A percentile compares a stretch with the other conserved stretches of the same genome.
Evolutionary conservation across 2,113 vertebrate genomes (phyloP).

Genomic region (Holacanthus passer): DNA sequence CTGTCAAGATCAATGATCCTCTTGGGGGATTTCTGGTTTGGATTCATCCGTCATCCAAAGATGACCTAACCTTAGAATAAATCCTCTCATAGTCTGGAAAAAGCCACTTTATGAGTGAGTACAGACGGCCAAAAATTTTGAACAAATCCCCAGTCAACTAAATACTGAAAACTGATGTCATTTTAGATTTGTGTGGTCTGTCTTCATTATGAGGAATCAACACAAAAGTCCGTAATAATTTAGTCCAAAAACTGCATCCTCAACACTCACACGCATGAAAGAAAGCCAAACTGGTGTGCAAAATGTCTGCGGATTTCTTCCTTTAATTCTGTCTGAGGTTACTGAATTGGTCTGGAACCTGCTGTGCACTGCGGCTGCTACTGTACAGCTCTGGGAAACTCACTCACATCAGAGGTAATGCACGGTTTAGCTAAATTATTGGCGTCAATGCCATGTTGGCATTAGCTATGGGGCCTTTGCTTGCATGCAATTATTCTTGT

Average conservation of each 20-base stretch:
- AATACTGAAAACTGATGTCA: constrained; percentile 54
- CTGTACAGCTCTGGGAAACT: constrained; percentile 20
- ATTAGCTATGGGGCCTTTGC: constrained; percentile 33
- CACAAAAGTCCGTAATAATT: neutral
- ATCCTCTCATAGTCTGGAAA: constrained; percentile 61
- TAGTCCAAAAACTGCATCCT: constrained; percentile 50
- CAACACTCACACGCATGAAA: constrained; percentile 18
- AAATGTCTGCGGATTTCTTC: constrained; percentile 41
- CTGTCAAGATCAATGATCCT: constrained; percentile 43
- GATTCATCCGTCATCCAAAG: constrained; percentile 53
- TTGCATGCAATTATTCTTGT: constrained; percentile 15
- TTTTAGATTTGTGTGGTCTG: constrained; percentile 49
- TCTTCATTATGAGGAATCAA: constrained; percentile 36
- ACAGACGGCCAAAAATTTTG: constrained; percentile 31
- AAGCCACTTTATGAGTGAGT: constrained; percentile 38
- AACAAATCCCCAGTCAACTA: constrained; percentile 45
- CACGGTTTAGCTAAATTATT: constrained; percentile 21
- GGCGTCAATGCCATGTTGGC: neutral
- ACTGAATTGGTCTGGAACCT: constrained; percentile 33
- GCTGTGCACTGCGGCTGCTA: constrained; percentile 35
- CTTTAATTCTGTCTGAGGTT: constrained; percentile 32
- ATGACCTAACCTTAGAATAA: constrained; percentile 62
- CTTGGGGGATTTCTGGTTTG: constrained; percentile 51
- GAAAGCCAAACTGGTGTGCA: constrained; percentile 30
- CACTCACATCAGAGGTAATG: constrained; percentile 25